Evolutionary conservation across 35 echinoderm and acorn worm genomes (phyloP), one percentile per base, ranked within the genome.

Genomic region (Ophioderma brevispina): DNA sequence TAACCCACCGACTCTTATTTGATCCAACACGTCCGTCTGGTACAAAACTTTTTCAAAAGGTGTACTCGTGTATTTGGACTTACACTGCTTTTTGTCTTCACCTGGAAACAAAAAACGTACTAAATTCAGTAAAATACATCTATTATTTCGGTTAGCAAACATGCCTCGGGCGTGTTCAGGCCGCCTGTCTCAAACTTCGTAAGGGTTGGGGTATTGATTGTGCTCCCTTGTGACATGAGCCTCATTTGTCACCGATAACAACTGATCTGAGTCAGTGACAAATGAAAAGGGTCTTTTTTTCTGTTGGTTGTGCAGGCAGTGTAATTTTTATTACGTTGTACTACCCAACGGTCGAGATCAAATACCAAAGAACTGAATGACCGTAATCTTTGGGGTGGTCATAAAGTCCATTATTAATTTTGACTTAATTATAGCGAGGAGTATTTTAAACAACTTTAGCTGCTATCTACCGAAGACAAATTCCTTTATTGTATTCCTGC

Each of bases 31-130:
- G 59, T 70, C 59, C 59, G 59, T 70, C 28, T 18, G 28, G 59
- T 70, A 6, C 59, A 70, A 70, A 70, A 70, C 59, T 70, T 25
- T 70, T 70, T 70, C 59, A 70, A 70, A 70, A 70, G 59, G 28
- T 46, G 41, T 25, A 70, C 59, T 30, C 28, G 28, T 70, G 59
- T 70, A 70, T 70, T 70, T 70, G 59, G 59, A 13, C 59, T 70
- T 70, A 8, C 2, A 30, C 28, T 70, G 10, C 6, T 25, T 70
- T 15, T 70, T 70, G 59, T 70, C n/a, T 70, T 70, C 59, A 70
- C 28, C 17, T 70, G 59, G 59, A 70, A 15, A 70, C 59, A 70
- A 70, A 70, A 46, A 70, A 70, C 59, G 10, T 70, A 70, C 59
- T 70, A 70, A 70, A 70, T 70, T 70, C 59, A 70, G 17, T 25